phyloP scores from a whole-genome alignment of 2,888 invertebrate genomes.

The Acleris holmiana region DNA sequence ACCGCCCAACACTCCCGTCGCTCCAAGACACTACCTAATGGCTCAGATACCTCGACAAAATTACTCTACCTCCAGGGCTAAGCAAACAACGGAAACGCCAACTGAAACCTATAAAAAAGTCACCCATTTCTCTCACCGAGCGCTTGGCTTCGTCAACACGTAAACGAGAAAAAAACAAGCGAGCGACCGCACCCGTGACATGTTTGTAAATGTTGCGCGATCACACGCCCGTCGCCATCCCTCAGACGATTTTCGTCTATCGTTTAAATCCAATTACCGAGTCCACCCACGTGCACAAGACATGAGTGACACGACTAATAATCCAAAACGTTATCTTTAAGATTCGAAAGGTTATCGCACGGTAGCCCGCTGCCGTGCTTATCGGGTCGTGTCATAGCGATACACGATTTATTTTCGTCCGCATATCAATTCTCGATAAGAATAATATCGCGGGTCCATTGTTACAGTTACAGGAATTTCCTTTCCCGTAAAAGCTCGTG shows the following conservation, averaged over 20 bases:
- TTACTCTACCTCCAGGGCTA: constrained; percentile 48
- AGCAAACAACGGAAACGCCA: constrained; percentile 51
- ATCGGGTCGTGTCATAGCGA: constrained; percentile 59
- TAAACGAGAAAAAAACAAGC: constrained; percentile 59
- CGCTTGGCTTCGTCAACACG: constrained; percentile 52
- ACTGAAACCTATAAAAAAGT: constrained; percentile 61
- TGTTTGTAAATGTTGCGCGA: constrained; percentile 69
- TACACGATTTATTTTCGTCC: constrained; percentile 68
- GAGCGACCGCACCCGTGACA: constrained; percentile 65
- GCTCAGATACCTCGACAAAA: constrained; percentile 47
- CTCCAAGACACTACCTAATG: constrained; percentile 52
- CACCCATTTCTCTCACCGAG: constrained; percentile 69
- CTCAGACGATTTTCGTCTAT: constrained; percentile 62
- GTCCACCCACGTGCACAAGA: constrained; percentile 61
- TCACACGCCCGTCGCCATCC: constrained; percentile 49
- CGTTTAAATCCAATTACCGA: constrained; percentile 65
- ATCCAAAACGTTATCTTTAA: constrained; percentile 65
- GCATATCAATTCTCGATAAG: constrained; percentile 64
- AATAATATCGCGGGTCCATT: constrained; percentile 45
- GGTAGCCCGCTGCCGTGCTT: constrained; percentile 65
- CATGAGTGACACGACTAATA: constrained; percentile 38
- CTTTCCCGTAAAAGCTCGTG: constrained; percentile 39
- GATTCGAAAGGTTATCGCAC: constrained; percentile 75
- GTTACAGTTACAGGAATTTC: constrained; percentile 39
- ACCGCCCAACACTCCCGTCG: constrained; percentile 49